A percentile compares a stretch with the other conserved stretches of the same genome.
These are phyloP conservation scores for Hypercompe scribonia DNA, from an alignment of 2,888 invertebrate genomes.

Conservation along the genomic window DNA sequence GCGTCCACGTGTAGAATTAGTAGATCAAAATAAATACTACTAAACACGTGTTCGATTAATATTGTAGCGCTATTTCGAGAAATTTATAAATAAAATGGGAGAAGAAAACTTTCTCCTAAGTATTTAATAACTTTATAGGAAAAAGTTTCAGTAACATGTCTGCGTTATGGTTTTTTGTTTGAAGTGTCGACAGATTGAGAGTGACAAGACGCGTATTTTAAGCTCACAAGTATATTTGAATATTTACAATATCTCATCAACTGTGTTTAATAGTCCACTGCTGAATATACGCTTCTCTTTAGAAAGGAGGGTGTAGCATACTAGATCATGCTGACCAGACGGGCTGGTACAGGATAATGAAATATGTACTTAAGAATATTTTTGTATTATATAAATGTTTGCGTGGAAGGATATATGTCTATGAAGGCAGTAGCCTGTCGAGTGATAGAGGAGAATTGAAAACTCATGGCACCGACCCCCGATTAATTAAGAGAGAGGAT, in stretches of 20 bases:
- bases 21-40: conserved; percentile 41
- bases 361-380: too few relatives aligned
- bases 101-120: conserved; percentile 25
- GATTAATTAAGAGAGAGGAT: too few relatives aligned
- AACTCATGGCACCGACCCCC: background rate
- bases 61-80: conserved; percentile 41
- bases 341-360: too few relatives aligned
- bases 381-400: background rate
- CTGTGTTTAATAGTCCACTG: too few relatives aligned
- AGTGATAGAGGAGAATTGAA: background rate
- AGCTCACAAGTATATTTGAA: background rate
- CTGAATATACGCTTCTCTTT: too few relatives aligned
- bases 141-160: conserved; percentile 2
- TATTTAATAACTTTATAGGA: conserved; percentile 8
- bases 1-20: conserved; percentile 35
- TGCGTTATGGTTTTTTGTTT: background rate
- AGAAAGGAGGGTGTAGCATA: too few relatives aligned
- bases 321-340: too few relatives aligned
- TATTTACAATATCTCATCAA: too few relatives aligned
- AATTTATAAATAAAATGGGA: conserved; percentile 32
- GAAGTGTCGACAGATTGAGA: background rate
- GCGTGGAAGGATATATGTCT: background rate
- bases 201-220: background rate
- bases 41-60: conserved; percentile 46
- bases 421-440: background rate